Percentiles rank a stretch among this genome's conserved stretches.
These are phyloP conservation scores for Pseudachorutes palmiensis DNA, from an alignment of 1,140 invertebrate species.

Conservation along the genomic window DNA sequence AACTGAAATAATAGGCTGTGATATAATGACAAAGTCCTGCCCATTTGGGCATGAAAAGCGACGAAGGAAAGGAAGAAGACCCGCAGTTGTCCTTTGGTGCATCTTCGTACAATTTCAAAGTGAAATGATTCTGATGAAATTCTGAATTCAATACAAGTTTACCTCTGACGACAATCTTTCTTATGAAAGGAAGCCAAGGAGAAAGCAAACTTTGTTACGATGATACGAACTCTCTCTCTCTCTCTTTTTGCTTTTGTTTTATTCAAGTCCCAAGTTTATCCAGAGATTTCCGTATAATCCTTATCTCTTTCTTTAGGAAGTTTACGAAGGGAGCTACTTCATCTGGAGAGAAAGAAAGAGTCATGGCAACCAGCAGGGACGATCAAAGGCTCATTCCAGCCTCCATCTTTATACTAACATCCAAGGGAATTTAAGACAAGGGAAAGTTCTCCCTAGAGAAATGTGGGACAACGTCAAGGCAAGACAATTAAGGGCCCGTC, in stretches of 20 bases:
- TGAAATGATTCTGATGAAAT: neutral
- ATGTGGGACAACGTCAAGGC: neutral
- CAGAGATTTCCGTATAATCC: neutral
- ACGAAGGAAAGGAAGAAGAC: neutral
- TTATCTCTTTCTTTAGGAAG: neutral
- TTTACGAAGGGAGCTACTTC: neutral
- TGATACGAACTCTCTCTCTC: neutral
- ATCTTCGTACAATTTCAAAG: neutral
- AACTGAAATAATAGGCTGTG: neutral
- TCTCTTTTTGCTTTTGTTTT: slow-evolving; percentile 2
- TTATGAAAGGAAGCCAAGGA: neutral
- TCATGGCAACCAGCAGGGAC: too few species aligned
- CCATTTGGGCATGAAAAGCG: neutral
- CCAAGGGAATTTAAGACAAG: neutral
- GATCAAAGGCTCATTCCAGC: neutral
- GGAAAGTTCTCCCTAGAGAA: neutral
- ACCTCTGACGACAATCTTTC: neutral
- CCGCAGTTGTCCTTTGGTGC: neutral
- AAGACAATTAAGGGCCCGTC: neutral
- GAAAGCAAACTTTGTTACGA: neutral
- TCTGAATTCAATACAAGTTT: neutral
- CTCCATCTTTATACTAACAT: neutral
- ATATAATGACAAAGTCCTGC: slow-evolving; percentile 1
- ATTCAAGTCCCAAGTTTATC: slow-evolving; percentile 1
- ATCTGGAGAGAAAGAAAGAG: neutral